Evolutionary conservation across 2,113 vertebrate genomes (phyloP), one percentile per base, ranked within the genome.

Genomic region (Oryzias woworae): DNA sequence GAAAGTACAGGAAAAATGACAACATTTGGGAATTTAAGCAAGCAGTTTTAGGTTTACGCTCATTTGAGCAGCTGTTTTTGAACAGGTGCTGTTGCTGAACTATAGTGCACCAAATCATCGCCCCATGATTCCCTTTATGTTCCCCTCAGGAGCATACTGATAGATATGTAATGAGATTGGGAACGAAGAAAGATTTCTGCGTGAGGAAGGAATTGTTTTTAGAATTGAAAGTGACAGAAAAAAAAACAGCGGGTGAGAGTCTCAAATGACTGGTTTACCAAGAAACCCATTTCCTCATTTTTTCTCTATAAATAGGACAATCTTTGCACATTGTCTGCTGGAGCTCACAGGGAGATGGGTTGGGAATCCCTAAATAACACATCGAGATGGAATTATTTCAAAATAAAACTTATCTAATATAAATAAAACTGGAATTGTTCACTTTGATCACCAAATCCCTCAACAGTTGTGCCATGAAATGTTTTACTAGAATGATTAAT

Each of bases 221-320:
- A 69, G 60, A 71, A 71, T 58, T 14, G 13, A 71, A 36, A 67
- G 53, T 72, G 54, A 61, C 57, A 61, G 52, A 53, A 51, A 55
- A 80, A 66, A 66, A 69, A 36, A 36, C 31, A 41, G 7, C 15
- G 50, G 20, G 36, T 2, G 2, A 31, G 3, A 41, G 69, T 53
- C 45, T 58, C 56, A 63, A 48, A 69, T 54, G 26, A 66, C 41
- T 48, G 42, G 75, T 62, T 59, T 65, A 71, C 56, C 66, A 67
- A 55, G 50, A 73, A 84, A 69, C 64, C 68, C 58, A 78, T 67
- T 72, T 53, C 45, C 24, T 57, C n/a, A 36, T 22, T 54, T 69
- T 53, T 44, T 22, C 28, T 51, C 50, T 44, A 6, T 15, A 26
- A 58, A 18, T 54, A 17, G 41, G 58, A 73, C 56, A 50, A 15